Evolutionary conservation across 64 coral and sea anemone species (phyloP), one percentile per base, ranked within the genome.

Genomic region (Montipora cactus): DNA sequence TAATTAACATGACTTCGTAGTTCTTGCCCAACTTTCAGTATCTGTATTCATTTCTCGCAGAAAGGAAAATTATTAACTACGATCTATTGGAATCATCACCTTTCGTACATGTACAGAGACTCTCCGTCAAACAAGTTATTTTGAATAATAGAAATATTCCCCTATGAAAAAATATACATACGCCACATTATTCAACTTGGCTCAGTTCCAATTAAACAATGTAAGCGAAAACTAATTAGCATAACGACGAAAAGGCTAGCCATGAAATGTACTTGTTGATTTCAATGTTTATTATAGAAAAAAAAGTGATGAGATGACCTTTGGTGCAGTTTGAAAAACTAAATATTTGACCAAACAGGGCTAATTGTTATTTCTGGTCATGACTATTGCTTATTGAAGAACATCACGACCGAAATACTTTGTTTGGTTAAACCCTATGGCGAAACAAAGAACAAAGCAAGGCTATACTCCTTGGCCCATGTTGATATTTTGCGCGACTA

Each of bases 401-500:
- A 49, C 49, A 1, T 62, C 1, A 28, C 3, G 51, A 25, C 53
- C 51, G 13, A 62, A 28, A 19, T 18, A 14, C 45, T 3, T 49
- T 48, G 44, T 78, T 78, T 48, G 19, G 13, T 50, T 47, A 5
- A 78, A 19, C 76, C n/a, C 71, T 11, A 6, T 64, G 74, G 10
- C 11, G 0, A 37, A 14, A 9, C 4, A 0, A 76, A 76, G 25
- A 37, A 14, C 15, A 16, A 68, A 64, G 61, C 59, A 7, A 3
- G 6, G 16, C 66, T 86, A 71, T 18, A 86, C 82, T 18, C 64
- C 82, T 23, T 86, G 66, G 0, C 28, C 66, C 62, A 86, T 86
- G 66, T 86, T 86, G 10, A 86, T 71, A 71, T 86, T 86, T 50
- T 86, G 82, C 9, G 82, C 61, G 2, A 86, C 82, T 50, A 86